These are phyloP conservation scores for Epistrophella euchroma DNA, from an alignment of 2,888 invertebrate genomes.

Conservation along the genomic window DNA sequence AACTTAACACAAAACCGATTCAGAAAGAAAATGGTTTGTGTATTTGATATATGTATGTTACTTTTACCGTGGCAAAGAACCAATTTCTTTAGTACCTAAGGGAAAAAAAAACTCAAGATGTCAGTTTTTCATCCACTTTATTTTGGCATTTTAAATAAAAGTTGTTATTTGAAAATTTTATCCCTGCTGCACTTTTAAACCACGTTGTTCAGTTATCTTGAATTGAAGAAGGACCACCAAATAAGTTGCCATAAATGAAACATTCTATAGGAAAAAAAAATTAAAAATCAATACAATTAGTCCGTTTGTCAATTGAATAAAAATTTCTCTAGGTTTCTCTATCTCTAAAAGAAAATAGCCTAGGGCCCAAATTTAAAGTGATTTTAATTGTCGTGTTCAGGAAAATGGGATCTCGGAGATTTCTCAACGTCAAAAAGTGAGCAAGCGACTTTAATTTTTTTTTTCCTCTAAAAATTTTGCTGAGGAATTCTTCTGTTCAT, in stretches of 20 bases:
- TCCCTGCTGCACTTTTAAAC: constrained; percentile 84
- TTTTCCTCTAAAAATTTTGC: too few species aligned
- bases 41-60: background rate
- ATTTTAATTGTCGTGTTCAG: too few species aligned
- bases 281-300: background rate
- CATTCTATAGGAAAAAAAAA: constrained; percentile 85
- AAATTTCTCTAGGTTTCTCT: too few species aligned
- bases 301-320: background rate
- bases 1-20: background rate
- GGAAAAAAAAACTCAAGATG: background rate
- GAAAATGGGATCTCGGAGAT: too few species aligned
- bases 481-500: too few species aligned
- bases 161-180: background rate
- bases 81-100: background rate
- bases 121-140: background rate
- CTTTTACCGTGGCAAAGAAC: background rate
- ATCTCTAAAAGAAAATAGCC: too few species aligned
- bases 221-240: constrained; percentile 90
- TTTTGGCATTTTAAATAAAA: background rate
- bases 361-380: too few species aligned
- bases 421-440: too few species aligned
- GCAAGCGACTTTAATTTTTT: too few species aligned
- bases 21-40: background rate
- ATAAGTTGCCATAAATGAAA: constrained; percentile 90
- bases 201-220: constrained; percentile 85